Evolutionary conservation across 2,113 vertebrate genomes (phyloP), one percentile per base, ranked within the genome.

Genomic region (Aspiorhynchus laticeps): DNA sequence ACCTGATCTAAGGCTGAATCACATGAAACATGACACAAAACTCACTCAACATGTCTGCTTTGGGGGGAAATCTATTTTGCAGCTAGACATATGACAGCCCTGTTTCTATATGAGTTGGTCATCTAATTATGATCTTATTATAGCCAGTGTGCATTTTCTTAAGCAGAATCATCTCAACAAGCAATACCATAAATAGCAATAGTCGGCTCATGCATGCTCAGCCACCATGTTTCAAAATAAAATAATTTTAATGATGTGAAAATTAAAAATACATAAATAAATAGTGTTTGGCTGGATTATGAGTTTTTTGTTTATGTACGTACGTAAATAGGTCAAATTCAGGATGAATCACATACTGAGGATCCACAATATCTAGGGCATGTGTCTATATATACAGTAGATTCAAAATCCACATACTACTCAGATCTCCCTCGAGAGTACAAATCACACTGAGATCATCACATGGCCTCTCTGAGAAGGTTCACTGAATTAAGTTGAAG

Each of bases 11-110:
- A 80, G 33, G 24, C 7, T 26, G 10, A 41, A 26, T 38, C 53
- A 80, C 53, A 63, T 61, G 78, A 77, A 77, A 53, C 24, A 15
- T 63, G 33, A 80, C 53, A 43, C 21, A 80, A 56, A 80, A 63
- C 53, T 80, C 7, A 63, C 36, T 59, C 31, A 38, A 7, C 36
- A 24, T n/a, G 21, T 80, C 24, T 63, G 24, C 33, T 41, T 63
- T 80, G 4, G 14, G 48, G 51, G 5, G 11, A 79, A 59, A 38
- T 5, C 17, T 78, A 21, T 77, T 28, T 51, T 19, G n/a, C 1
- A 10, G 17, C 15, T 9, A 33, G 28, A 21, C 11, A 21, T 11
- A 12, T 53, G 26, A 51, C 75, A 10, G 46, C n/a, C 41, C 43
- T 10, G 15, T 28, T 48, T 77, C 65, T 67, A 67, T 33, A 67